Evolutionary conservation across 2,888 invertebrate genomes (phyloP), one percentile per base, ranked within the genome.

Genomic region (Chirona hameri): DNA sequence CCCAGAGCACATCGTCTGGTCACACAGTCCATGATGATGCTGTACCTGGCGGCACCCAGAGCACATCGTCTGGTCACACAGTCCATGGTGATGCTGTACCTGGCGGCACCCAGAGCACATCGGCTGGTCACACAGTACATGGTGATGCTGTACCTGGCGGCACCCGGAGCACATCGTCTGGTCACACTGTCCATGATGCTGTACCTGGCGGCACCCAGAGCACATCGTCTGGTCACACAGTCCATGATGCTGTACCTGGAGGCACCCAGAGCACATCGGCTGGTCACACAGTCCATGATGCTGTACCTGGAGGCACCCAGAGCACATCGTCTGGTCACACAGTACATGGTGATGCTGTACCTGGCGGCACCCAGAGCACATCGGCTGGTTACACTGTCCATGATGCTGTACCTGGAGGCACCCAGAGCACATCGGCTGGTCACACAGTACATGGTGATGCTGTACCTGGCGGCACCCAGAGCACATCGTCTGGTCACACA

Each of bases 81-180:
- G n/a, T n/a, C n/a, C n/a, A n/a, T n/a, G n/a, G n/a, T 93, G 79
- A 93, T 88, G 85, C 91, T 90, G 86, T 93, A 93, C 84, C 93
- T 93, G 86, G 55, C 86, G 84, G 39, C 83, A n/a, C n/a, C n/a
- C n/a, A 39, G 81, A 69, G 69, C 39, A 39, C 39, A 7, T 39
- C 39, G 39, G 39, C 39, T 39, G 39, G 39, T 39, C n/a, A n/a
- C n/a, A n/a, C n/a, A n/a, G n/a, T n/a, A n/a, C n/a, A n/a, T n/a
- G n/a, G n/a, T 93, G 79, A 93, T 88, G 85, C 91, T 90, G 86
- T 93, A 93, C 84, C 93, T 93, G 86, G 55, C 86, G 84, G 39
- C 83, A n/a, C n/a, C n/a, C n/a, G 29, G 81, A 69, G 69, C 39
- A 39, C 39, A 7, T 39, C 39, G 39, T 2, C 39, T 39, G 39